phyloP scores from a whole-genome alignment of 2,113 vertebrate genomes.

The Oryzias celebensis region DNA sequence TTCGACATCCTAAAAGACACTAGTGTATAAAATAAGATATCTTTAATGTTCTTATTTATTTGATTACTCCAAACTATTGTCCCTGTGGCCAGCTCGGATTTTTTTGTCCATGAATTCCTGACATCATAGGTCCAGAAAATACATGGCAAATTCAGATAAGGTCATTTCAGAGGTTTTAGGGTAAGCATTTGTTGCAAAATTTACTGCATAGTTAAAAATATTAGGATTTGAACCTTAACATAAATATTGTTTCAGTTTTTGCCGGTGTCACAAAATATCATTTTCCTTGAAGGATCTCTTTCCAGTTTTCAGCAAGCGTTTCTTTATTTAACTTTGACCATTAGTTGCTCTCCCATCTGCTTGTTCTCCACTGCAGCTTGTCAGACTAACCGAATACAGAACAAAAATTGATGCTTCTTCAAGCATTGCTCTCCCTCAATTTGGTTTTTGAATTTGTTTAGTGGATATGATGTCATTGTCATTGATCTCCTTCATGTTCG shows the following conservation, averaged over 20 bases:
- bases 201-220: no score
- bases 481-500: constrained; percentile 67
- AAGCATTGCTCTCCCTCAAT: constrained; percentile 46
- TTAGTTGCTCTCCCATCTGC: not conserved
- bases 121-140: no score
- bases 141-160: no score
- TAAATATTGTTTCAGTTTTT: not conserved
- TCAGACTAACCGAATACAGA: constrained; percentile 11
- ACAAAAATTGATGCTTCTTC: constrained; percentile 19
- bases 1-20: no score
- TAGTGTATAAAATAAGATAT: no score
- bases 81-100: no score
- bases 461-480: constrained; percentile 68
- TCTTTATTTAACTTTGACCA: not conserved
- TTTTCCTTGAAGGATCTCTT: not conserved
- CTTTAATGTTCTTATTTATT: no score
- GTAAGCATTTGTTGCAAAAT: no score
- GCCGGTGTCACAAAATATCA: not conserved
- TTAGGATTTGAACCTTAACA: no score
- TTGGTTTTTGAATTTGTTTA: constrained; percentile 61
- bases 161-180: no score
- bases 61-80: no score
- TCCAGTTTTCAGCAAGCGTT: not conserved
- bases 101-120: no score
- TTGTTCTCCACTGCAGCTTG: constrained; percentile 13